Evolutionary conservation across 2,888 invertebrate genomes (phyloP).

Genomic region (Antheraea assamensis): DNA sequence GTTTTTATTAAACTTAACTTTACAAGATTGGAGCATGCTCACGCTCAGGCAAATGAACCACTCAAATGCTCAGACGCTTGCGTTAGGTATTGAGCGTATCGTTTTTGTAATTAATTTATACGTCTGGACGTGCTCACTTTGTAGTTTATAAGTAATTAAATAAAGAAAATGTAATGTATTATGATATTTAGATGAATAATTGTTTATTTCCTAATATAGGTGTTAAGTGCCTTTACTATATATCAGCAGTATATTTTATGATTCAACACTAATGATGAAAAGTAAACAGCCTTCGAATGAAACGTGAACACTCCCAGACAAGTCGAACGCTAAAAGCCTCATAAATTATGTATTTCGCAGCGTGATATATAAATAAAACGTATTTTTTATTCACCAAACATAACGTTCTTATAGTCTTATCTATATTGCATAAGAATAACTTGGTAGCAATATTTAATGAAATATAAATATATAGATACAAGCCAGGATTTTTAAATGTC

Average conservation of each 20-base stretch:
- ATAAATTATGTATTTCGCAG: background rate
- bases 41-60: too few species aligned
- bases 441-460: background rate
- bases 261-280: background rate
- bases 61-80: too few species aligned
- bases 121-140: too few species aligned
- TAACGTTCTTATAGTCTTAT: background rate
- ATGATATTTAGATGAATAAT: background rate
- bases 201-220: background rate
- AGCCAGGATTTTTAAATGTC: too few species aligned
- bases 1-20: too few species aligned
- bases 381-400: background rate
- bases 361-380: background rate
- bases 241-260: background rate
- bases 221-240: background rate
- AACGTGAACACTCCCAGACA: background rate
- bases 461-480: background rate
- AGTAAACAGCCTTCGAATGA: constrained; percentile 2
- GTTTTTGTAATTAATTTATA: too few species aligned
- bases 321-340: background rate
- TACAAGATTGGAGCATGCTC: too few species aligned
- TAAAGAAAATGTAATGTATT: background rate
- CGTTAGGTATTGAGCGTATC: too few species aligned
- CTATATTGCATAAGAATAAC: background rate
- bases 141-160: too few species aligned